Percentiles rank a stretch among this genome's conserved stretches.
Conservation (phyloP, 2,888 invertebrate genomes). For the Elegia similella region DNA sequence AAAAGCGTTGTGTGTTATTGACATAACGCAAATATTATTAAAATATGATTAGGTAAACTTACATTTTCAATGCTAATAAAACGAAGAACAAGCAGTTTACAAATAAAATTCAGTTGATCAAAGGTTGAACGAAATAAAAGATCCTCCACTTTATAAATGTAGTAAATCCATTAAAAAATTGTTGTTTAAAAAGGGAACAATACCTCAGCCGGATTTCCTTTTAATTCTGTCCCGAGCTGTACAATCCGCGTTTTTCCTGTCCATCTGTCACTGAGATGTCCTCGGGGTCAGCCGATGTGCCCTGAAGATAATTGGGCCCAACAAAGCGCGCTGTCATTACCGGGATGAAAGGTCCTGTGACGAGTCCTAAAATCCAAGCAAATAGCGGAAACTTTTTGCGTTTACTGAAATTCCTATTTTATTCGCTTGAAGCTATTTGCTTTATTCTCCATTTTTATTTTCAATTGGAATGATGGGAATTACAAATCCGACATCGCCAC, state of each 20-base stretch:
- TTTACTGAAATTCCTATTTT: not conserved
- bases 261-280: not conserved
- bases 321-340: slow-evolving; percentile 14
- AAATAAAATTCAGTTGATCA: no score
- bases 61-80: no score
- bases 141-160: not conserved
- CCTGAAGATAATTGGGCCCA: slow-evolving; percentile 7
- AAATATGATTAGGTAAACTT: no score
- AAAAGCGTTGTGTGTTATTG: no score
- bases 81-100: no score
- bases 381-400: not conserved
- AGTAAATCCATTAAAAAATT: slow-evolving; percentile 7
- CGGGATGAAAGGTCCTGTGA: not conserved
- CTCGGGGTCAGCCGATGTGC: no score
- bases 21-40: no score
- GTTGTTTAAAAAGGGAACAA: not conserved
- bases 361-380: not conserved
- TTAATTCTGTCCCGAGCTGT: slow-evolving; percentile 5
- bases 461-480: not conserved
- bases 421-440: slow-evolving; percentile 7
- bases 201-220: slow-evolving; percentile 9
- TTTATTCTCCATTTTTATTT: not conserved
- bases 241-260: no score
- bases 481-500: not conserved
- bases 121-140: not conserved